A percentile compares a stretch with the other conserved stretches of the same genome.
Evolutionary conservation across 2,113 vertebrate genomes (phyloP).

Genomic region (Hystrix cristata): DNA sequence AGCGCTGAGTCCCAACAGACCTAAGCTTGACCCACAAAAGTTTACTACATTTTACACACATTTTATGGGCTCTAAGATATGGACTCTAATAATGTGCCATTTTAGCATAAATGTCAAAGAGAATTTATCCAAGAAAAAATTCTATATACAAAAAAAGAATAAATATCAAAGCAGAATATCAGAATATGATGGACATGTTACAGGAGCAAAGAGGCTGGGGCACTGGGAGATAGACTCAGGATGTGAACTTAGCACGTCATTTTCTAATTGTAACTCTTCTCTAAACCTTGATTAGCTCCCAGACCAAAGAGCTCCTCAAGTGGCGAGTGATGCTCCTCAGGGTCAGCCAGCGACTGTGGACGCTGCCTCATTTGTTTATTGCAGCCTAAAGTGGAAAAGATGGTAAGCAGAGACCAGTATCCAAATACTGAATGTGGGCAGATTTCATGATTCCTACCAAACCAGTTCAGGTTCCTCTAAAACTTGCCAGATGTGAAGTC

Average conservation of each 20-base stretch:
- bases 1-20: fast-evolving
- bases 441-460: background rate
- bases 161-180: background rate
- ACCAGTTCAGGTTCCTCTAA: background rate
- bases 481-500: background rate
- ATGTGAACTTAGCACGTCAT: background rate
- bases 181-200: too few species aligned
- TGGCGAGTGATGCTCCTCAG: background rate
- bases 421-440: background rate
- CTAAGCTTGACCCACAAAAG: too few species aligned
- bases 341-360: background rate
- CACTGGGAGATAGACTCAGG: background rate
- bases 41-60: background rate
- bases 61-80: too few species aligned
- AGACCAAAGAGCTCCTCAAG: background rate
- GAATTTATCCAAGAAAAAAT: background rate
- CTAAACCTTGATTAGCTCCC: background rate
- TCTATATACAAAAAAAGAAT: background rate
- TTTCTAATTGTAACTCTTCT: background rate
- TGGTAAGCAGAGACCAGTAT: background rate
- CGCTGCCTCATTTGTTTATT: background rate
- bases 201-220: fast-evolving
- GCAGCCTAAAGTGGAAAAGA: background rate
- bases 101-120: background rate
- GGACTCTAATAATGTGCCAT: background rate